Percentiles rank a stretch among this genome's conserved stretches.
These are phyloP conservation scores for Lordiphosa clarofinis DNA, from an alignment of 1,140 invertebrate genomes.

Conservation along the genomic window DNA sequence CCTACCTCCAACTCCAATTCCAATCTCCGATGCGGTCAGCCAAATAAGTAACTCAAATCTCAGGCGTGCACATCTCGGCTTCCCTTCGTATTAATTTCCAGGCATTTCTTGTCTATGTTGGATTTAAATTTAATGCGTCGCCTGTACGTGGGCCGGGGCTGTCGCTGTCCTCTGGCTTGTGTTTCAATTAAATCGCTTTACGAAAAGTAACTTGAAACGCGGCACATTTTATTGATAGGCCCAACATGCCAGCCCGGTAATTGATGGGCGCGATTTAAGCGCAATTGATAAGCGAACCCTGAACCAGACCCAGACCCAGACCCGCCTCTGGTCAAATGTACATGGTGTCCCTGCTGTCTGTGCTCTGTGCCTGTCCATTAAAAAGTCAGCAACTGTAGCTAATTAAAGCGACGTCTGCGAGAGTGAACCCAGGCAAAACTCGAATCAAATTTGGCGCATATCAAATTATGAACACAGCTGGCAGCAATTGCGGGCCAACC, in stretches of 20 bases:
- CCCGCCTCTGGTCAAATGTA: slow-evolving; percentile 14
- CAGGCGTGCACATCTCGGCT: slow-evolving; percentile 3
- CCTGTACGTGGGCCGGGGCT: slow-evolving; percentile 3
- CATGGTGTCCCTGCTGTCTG: not conserved
- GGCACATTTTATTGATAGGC: slow-evolving; percentile 62
- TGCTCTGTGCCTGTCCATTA: slow-evolving; percentile 50
- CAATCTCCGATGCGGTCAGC: slow-evolving; percentile 3
- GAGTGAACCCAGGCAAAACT: slow-evolving; percentile 46
- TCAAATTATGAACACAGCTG: slow-evolving; percentile 74
- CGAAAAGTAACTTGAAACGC: slow-evolving; percentile 54
- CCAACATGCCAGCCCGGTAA: slow-evolving; percentile 44
- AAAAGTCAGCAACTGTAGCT: slow-evolving; percentile 74
- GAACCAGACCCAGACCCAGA: slow-evolving; percentile 17
- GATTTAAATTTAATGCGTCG: slow-evolving; percentile 21
- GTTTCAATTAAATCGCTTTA: slow-evolving; percentile 68
- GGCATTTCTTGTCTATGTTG: slow-evolving; percentile 25
- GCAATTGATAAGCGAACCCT: slow-evolving; percentile 65
- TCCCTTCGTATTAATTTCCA: slow-evolving; percentile 48
- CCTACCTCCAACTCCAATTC: slow-evolving; percentile 7
- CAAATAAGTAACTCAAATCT: slow-evolving; percentile 22
- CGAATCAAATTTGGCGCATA: slow-evolving; percentile 72
- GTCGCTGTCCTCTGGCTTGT: slow-evolving; percentile 28
- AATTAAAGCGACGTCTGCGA: slow-evolving; percentile 58
- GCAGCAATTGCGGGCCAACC: slow-evolving; percentile 64
- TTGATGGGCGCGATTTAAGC: slow-evolving; percentile 70